A percentile compares a stretch with the other conserved stretches of the same genome.
phyloP scores from a whole-genome alignment of 2,888 invertebrate species.

The Hartigia nigra region DNA sequence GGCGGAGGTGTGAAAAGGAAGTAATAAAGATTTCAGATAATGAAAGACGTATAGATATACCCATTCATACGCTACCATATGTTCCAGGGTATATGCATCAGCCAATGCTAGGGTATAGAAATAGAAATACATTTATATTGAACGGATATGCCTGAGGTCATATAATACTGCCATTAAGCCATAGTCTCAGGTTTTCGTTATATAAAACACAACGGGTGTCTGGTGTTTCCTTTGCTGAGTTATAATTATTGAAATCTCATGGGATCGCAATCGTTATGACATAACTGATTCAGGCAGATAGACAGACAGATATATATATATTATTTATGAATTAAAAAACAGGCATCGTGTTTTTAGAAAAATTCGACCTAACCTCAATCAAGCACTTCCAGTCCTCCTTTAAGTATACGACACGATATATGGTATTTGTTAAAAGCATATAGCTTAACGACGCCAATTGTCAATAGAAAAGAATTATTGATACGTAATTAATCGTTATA shows the following conservation, averaged over 20 bases:
- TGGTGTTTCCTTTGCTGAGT: conserved; percentile 19
- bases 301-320: neutral
- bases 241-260: conserved; percentile 16
- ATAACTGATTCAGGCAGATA: neutral
- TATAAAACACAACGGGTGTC: conserved; percentile 16
- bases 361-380: neutral
- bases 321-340: neutral
- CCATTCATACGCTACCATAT: neutral
- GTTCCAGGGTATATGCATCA: neutral
- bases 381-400: neutral
- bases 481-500: neutral
- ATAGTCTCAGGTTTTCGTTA: conserved; percentile 9
- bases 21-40: neutral
- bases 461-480: neutral
- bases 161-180: conserved; percentile 12
- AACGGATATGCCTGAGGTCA: conserved; percentile 20
- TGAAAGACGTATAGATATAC: neutral
- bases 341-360: neutral
- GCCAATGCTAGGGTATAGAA: neutral
- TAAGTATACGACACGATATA: neutral
- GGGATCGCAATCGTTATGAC: conserved; percentile 17
- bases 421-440: neutral
- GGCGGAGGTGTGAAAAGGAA: no score
- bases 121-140: conserved; percentile 20
- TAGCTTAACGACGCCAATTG: neutral